Percentiles rank a stretch among this genome's conserved stretches.
These are phyloP conservation scores for Danio choprae DNA, from an alignment of 2,797 vertebrate genomes.

Conservation along the genomic window DNA sequence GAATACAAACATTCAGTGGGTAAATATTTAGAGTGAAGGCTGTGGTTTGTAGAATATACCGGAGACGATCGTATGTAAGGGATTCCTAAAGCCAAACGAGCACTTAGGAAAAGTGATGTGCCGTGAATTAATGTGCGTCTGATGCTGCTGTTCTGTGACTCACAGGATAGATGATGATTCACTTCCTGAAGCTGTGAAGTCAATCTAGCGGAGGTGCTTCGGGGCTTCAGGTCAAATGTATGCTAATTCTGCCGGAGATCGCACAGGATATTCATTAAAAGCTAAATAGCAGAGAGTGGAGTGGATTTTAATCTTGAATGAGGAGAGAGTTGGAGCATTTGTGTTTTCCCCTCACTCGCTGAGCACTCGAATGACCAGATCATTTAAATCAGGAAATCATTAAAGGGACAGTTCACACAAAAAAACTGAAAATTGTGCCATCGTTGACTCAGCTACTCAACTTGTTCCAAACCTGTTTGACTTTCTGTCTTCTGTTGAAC, in stretches of 20 bases:
- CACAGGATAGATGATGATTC: slow-evolving; percentile 14
- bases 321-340: not conserved
- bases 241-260: slow-evolving; percentile 34
- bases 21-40: slow-evolving; percentile 14
- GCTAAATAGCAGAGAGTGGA: not conserved
- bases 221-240: slow-evolving; percentile 24
- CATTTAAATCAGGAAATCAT: too few species aligned
- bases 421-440: too few species aligned
- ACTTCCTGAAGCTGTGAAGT: slow-evolving; percentile 16
- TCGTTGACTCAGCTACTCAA: too few species aligned
- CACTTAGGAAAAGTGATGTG: not conserved
- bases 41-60: slow-evolving; percentile 7
- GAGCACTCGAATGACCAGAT: too few species aligned
- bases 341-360: not conserved
- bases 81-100: not conserved
- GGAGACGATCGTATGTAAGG: not conserved
- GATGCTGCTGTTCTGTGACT: not conserved
- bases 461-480: too few species aligned
- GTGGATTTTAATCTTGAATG: not conserved
- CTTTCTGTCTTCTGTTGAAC: too few species aligned
- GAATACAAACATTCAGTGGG: slow-evolving; percentile 29
- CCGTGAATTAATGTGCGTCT: not conserved
- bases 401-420: too few species aligned
- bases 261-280: slow-evolving; percentile 11
- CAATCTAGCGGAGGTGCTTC: not conserved